Evolutionary conservation across 2,888 invertebrate genomes (phyloP).

Genomic region (Coecobrya sp.): DNA sequence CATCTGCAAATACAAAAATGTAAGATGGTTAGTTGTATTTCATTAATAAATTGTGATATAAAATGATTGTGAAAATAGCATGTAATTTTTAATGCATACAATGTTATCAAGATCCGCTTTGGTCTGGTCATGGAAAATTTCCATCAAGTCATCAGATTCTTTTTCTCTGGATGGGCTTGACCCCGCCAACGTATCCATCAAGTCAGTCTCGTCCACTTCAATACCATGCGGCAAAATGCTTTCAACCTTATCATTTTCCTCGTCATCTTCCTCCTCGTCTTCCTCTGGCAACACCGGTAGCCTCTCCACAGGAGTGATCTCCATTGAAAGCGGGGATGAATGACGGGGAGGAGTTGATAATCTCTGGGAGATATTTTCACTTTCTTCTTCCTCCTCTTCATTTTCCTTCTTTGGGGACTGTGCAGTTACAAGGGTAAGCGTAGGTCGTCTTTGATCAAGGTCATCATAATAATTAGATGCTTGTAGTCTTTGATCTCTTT

Average conservation of each 20-base stretch:
- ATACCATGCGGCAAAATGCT: conserved; percentile 58
- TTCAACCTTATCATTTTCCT: conserved; percentile 23
- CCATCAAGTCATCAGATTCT: background rate
- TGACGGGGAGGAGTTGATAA: conserved; percentile 27
- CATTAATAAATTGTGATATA: background rate
- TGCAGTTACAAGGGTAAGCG: conserved; percentile 45
- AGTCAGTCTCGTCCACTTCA: conserved; percentile 10
- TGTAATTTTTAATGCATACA: background rate
- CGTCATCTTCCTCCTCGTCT: background rate
- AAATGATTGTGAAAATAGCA: too few relatives aligned
- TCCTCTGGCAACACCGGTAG: background rate
- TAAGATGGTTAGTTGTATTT: too few relatives aligned
- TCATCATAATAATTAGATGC: conserved; percentile 33
- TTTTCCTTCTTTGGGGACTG: conserved; percentile 55
- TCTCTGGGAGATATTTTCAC: background rate
- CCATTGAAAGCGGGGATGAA: background rate
- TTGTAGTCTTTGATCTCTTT: background rate
- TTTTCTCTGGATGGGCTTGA: background rate
- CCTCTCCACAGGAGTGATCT: too few relatives aligned
- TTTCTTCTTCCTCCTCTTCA: conserved; percentile 28
- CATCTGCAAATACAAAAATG: too few relatives aligned
- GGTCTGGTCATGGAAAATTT: background rate
- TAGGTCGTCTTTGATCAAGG: conserved; percentile 44
- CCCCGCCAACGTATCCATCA: background rate
- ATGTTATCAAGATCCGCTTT: background rate